Evolutionary conservation across 1,140 invertebrate species (phyloP), one percentile per base, ranked within the genome.

Genomic region (Tenebrio molitor): DNA sequence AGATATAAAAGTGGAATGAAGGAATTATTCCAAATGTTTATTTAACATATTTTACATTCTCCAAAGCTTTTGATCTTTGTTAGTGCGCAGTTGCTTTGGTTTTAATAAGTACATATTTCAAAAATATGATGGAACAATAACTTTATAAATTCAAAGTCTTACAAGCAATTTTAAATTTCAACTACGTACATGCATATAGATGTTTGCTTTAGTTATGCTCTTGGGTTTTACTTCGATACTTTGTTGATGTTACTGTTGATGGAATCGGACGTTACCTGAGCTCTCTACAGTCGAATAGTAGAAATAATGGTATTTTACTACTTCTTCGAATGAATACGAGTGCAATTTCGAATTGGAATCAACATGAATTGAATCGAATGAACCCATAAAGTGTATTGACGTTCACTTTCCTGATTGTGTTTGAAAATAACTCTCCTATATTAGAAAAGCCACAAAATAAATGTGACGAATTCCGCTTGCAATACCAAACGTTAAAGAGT

Each of bases 361-460:
- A 12, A 39, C 2, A 39, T 7, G 36, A 39, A 50, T 44, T 44
- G 46, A 23, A 53, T 8, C 17, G 46, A 53, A 53, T 58, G 50
- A 58, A 58, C 21, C 23, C 50, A 29, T 58, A 58, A 58, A 58
- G 10, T 58, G 21, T 25, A n/a, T 14, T 14, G 12, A 58, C 50
- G 50, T 58, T 58, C 50, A 58, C 50, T 58, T 58, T 58, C 50
- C 29, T 58, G 23, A 29, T 58, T 58, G 23, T 29, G 23, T 4
- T 14, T 23, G 46, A 53, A 53, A 53, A 53, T 53, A 53, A 46
- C 42, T 15, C 41, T 46, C 42, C 14, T 7, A 16, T 46, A 7
- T 8, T 44, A 41, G 36, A 10, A 5, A 3, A 41, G 29, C 4
- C 4, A n/a, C n/a, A n/a, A n/a, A n/a, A n/a, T n/a, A n/a, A n/a